Evolutionary conservation across 2,888 invertebrate genomes (phyloP), one percentile per base, ranked within the genome.

Genomic region (Chirona hameri): DNA sequence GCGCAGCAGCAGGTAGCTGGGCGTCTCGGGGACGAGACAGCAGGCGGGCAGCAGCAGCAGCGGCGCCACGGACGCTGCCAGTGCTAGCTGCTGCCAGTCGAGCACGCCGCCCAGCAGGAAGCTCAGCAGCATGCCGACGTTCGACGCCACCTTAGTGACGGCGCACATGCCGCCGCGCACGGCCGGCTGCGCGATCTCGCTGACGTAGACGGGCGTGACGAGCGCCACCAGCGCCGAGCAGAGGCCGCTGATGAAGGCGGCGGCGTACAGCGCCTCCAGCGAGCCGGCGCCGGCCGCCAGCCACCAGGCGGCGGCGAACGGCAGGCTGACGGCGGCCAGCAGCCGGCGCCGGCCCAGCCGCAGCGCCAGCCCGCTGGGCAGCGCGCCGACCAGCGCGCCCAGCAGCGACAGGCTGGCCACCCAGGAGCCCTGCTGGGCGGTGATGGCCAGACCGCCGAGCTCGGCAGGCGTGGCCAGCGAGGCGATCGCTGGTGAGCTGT

Each of bases 131-230:
- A 96, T 93, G 52, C 97, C 97, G 57, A 94, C 91, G 87, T 95
- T 95, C 29, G 95, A 93, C 84, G 93, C 93, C 85, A 96, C 92
- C 88, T 97, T 97, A 84, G 95, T 91, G 84, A 95, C 92, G 10
- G 95, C 94, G 87, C 95, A 95, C 83, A 97, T 90, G 85, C 94
- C 93, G 48, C 96, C 97, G 52, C 97, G 91, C 85, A 95, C 93
- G 84, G 94, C 93, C 2, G 95, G 94, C 39, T 95, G 93, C 48
- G 96, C 93, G 87, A 96, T 95, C 89, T 97, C 97, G 87, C 95
- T 95, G 87, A 97, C 93, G 90, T 96, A 97, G 31, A 96, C 94
- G 92, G 85, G 85, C 84, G 93, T 93, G 60, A 93, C 91, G 89
- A 95, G 93, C 27, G 93, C 92, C 60, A 93, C 91, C 86, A 95